These are phyloP conservation scores for Erythrocercus mccallii DNA, from an alignment of 2,113 vertebrate species.

Conservation along the genomic window DNA sequence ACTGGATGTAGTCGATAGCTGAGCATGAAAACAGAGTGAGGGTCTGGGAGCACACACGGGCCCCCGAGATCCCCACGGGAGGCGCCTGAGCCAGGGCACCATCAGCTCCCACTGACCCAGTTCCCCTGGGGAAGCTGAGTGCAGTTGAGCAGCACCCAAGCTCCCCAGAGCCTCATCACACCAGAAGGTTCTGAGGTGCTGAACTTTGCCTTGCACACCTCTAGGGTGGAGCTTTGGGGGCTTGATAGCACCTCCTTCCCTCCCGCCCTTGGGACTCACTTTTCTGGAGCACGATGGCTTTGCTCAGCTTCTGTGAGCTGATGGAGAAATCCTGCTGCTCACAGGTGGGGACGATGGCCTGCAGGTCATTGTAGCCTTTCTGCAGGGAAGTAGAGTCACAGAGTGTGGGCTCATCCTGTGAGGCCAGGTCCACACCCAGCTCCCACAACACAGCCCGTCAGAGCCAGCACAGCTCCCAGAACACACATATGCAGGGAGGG, in stretches of 20 bases:
- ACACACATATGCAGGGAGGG: not conserved
- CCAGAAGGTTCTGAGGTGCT: not conserved
- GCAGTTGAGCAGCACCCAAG: not conserved
- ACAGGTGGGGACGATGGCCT: constrained; percentile 94
- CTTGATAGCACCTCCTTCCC: not conserved
- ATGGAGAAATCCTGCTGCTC: constrained; percentile 92
- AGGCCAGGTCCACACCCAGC: not conserved
- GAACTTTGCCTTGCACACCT: not conserved
- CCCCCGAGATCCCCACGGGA: accelerated
- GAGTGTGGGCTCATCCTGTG: accelerated
- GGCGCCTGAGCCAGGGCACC: not conserved
- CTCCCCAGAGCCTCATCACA: not conserved
- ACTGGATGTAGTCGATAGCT: constrained; percentile 99
- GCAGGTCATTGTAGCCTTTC: constrained; percentile 98
- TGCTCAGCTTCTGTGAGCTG: constrained; percentile 95
- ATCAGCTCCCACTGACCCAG: not conserved
- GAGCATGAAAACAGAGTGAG: not conserved
- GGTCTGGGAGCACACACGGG: not conserved
- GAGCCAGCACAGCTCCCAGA: not conserved
- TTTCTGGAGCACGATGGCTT: constrained; percentile 93
- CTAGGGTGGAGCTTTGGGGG: accelerated
- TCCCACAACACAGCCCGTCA: not conserved
- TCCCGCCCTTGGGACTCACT: constrained; percentile 73
- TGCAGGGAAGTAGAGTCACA: constrained; percentile 40
- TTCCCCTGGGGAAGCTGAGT: no score